Percentiles rank a stretch among this genome's conserved stretches.
Conservation (phyloP, 2,113 vertebrate genomes). For the Meleagris gallopavo region DNA sequence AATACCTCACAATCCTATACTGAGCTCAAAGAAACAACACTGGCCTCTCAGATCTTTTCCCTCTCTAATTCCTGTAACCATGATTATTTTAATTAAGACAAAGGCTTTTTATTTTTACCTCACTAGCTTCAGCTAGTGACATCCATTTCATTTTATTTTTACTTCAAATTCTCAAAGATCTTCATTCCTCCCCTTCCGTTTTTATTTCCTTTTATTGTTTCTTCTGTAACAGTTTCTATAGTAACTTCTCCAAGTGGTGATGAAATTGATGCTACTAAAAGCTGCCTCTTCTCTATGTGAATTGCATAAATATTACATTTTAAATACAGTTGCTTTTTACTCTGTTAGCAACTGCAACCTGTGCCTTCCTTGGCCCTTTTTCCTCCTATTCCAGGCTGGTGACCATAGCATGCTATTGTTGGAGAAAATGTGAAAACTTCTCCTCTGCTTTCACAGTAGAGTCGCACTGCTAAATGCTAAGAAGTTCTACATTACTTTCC, state of each 20-base stretch:
- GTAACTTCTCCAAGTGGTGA: slow-evolving; percentile 63
- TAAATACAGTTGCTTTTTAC: slow-evolving; percentile 11
- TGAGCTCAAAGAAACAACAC: not conserved
- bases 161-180: slow-evolving; percentile 25
- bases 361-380: not conserved
- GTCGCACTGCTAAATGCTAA: not conserved
- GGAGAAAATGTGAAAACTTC: not conserved
- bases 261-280: slow-evolving; percentile 65
- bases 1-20: not conserved
- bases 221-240: slow-evolving; percentile 72
- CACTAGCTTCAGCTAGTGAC: not conserved
- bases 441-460: not conserved
- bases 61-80: not conserved
- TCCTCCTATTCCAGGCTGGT: not conserved
- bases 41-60: not conserved
- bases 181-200: slow-evolving; percentile 15
- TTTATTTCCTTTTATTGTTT: slow-evolving; percentile 71
- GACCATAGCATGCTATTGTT: not conserved
- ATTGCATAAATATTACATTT: slow-evolving; percentile 7
- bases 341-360: not conserved
- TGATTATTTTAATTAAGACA: not conserved
- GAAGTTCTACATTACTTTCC: not conserved
- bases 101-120: slow-evolving; percentile 6
- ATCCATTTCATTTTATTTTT: slow-evolving; percentile 36
- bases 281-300: slow-evolving; percentile 36